Evolutionary conservation across 2,113 vertebrate genomes (phyloP).

Genomic region (Chamaea fasciata): DNA sequence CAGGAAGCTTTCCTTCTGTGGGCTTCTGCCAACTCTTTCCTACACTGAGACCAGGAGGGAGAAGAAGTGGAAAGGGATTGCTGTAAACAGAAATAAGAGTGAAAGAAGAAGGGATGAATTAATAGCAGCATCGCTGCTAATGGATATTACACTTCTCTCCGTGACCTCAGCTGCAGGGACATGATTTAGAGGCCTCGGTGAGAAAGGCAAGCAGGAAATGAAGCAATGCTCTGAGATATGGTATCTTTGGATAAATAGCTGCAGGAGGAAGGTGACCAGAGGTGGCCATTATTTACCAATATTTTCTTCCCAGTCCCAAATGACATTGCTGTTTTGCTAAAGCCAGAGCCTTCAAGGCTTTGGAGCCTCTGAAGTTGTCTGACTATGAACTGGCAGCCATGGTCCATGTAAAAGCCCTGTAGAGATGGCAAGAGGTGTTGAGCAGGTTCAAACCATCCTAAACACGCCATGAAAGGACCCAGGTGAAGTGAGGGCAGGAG

Average conservation of each 20-base stretch:
- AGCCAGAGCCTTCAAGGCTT: not conserved
- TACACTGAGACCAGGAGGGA: not conserved
- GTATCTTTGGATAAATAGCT: conserved; percentile 20
- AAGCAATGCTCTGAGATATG: not conserved
- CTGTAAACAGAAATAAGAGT: not conserved
- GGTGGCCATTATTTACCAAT: not conserved
- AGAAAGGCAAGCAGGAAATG: conserved; percentile 32
- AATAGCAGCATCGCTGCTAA: not conserved
- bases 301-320: not conserved
- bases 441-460: not conserved
- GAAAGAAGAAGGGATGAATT: not conserved
- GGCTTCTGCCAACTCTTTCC: not conserved
- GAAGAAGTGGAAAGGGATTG: not conserved
- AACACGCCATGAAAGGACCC: not conserved
- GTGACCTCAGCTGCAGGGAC: not conserved
- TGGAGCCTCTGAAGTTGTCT: not conserved
- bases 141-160: not conserved
- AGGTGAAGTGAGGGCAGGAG: not conserved
- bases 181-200: not conserved
- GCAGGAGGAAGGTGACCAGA: not conserved
- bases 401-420: not conserved
- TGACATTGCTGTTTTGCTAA: not conserved
- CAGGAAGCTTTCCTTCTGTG: not conserved
- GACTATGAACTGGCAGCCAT: not conserved
- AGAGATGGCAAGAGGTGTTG: not conserved